phyloP scores from a whole-genome alignment of 2,888 invertebrate genomes.

The Drosophila merina region DNA sequence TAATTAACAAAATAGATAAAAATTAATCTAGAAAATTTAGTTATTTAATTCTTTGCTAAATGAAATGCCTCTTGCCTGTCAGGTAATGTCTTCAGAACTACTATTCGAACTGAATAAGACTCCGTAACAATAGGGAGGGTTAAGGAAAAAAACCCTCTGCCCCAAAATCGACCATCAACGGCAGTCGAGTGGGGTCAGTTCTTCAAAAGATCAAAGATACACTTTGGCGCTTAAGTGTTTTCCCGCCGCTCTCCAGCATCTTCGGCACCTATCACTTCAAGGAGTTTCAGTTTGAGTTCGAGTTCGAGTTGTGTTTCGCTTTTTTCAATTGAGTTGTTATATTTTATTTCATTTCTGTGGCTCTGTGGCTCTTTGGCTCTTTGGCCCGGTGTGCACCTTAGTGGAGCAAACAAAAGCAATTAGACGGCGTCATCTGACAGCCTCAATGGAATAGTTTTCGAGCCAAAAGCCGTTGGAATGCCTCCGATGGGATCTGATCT shows the following conservation, averaged over 20 bases:
- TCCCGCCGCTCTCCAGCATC: constrained; percentile 30
- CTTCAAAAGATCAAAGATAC: constrained; percentile 71
- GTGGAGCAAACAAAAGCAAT: constrained; percentile 79
- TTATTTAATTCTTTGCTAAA: neutral
- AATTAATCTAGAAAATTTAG: neutral
- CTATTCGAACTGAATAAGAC: neutral
- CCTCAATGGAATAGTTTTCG: constrained; percentile 71
- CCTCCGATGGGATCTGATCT: constrained; percentile 31
- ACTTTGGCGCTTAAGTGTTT: constrained; percentile 75
- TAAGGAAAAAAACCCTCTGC: constrained; percentile 21
- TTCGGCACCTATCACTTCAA: constrained; percentile 34
- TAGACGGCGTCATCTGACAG: constrained; percentile 74
- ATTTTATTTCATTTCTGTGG: constrained; percentile 27
- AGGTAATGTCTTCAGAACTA: constrained; percentile 7
- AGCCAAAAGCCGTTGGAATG: constrained; percentile 40
- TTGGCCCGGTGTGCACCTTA: constrained; percentile 67
- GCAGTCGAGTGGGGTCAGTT: constrained; percentile 75
- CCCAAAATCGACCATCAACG: constrained; percentile 48
- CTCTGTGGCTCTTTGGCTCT: constrained; percentile 42
- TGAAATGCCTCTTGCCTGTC: neutral
- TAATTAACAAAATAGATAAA: neutral
- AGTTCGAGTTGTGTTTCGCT: constrained; percentile 34
- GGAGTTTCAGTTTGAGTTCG: constrained; percentile 15
- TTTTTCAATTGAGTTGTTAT: constrained; percentile 73
- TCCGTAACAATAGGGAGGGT: neutral